Evolutionary conservation across 2,888 invertebrate species (phyloP), one percentile per base, ranked within the genome.

Genomic region (Priapulus caudatus): DNA sequence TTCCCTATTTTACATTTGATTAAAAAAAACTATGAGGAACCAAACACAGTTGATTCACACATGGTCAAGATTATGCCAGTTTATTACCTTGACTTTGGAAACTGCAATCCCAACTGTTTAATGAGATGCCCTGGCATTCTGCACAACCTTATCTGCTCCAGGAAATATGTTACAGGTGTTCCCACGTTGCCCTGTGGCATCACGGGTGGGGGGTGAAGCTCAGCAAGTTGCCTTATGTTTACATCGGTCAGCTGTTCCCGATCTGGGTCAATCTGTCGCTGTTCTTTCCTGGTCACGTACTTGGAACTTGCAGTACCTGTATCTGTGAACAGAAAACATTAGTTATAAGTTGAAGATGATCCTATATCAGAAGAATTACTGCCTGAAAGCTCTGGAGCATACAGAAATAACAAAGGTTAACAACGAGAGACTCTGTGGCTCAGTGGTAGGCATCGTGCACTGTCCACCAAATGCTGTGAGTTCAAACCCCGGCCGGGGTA

Each of bases 181-280:
- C 78, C 78, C 43, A 78, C 75, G 64, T 78, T 78, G 21, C 78
- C 78, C 54, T 74, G 61, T 2, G 74, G 75, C 74, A 76, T 73
- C 2, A 72, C 56, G 46, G 61, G 20, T 1, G 70, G 71, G 5
- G 71, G 70, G 22, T 63, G 60, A 52, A 72, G 58, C 58, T 72
- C 71, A 19, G 65, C 53, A 19, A 65, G 52, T 20, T 45, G 43
- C 18, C n/a, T n/a, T 33, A 71, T 57, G 55, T 70, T 68, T 22
- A 53, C 51, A 47, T 58, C 47, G 4, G 66, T 64, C 52, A 70
- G 65, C 2, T 54, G 52, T 53, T 65, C 65, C 49, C 67, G 58
- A 33, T 67, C 63, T 43, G 53, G 20, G 22, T 65, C 64, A 22
- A 67, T 61, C 4, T 54, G 43, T 51, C 59, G 64, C 46, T 56